These are phyloP conservation scores for Pygmarrhopalites habei DNA, from an alignment of 1,140 invertebrate species.

Conservation along the genomic window DNA sequence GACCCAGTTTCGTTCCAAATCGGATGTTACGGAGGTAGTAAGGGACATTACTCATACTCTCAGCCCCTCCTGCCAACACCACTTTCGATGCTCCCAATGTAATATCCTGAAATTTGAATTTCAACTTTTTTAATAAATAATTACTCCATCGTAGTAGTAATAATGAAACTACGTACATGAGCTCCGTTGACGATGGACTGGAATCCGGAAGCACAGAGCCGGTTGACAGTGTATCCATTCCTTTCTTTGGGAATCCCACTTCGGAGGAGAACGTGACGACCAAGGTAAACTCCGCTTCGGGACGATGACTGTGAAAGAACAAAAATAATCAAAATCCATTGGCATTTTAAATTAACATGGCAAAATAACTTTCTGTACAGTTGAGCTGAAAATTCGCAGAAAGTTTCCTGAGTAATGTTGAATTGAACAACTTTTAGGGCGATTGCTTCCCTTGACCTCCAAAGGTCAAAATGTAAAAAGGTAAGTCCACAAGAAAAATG, in stretches of 20 bases:
- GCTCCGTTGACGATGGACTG: slow-evolving; percentile 84
- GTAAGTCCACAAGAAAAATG: no score
- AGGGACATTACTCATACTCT: slow-evolving; percentile 79
- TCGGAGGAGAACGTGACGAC: slow-evolving; percentile 72
- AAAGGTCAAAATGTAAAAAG: no score
- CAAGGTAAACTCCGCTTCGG: slow-evolving; percentile 74
- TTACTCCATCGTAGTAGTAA: no score
- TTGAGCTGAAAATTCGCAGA: neutral
- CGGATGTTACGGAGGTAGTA: slow-evolving; percentile 77
- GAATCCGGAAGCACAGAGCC: slow-evolving; percentile 94
- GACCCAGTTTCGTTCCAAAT: slow-evolving; percentile 86
- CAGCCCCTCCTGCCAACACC: slow-evolving; percentile 64
- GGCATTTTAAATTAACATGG: neutral
- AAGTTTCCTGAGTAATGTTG: no score
- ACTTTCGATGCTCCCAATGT: slow-evolving; percentile 74
- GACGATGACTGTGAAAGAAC: slow-evolving; percentile 57
- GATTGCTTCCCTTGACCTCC: no score
- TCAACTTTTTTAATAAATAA: no score
- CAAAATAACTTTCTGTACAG: no score
- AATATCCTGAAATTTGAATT: slow-evolving; percentile 81
- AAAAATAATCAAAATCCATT: slow-evolving; percentile 13
- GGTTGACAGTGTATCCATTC: slow-evolving; percentile 76
- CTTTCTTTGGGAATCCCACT: slow-evolving; percentile 73
- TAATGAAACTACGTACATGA: slow-evolving; percentile 60
- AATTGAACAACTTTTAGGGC: no score